Evolutionary conservation across 2,113 vertebrate species (phyloP), one percentile per base, ranked within the genome.

Genomic region (Entelurus aequoreus): DNA sequence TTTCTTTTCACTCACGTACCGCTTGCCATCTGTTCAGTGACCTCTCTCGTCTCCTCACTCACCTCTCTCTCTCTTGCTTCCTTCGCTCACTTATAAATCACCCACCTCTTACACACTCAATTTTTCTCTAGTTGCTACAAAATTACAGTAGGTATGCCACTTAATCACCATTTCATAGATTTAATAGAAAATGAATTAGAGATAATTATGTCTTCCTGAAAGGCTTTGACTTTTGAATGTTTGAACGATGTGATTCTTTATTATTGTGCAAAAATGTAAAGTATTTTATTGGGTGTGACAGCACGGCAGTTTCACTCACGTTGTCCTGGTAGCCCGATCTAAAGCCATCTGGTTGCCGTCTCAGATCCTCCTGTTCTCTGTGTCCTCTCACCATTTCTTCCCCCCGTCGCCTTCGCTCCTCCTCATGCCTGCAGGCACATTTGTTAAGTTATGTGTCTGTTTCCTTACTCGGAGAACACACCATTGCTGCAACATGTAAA

Each of bases 311-410:
- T 65, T 75, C 86, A 95, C 96, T 98, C 92, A 98, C 97, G 50
- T 87, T 93, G 57, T 98, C 97, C 86, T 93, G 88, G 86, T 93
- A 98, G 84, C 91, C 95, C 48, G 93, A 87, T 75, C 96, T 98
- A 88, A 95, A 96, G 64, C 91, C 92, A 0, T 97, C 96, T 36
- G 94, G 90, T 59, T 94, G 94, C 5, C 94, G 90, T 48, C 94
- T 90, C 62, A 94, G 60, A 28, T 98, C 96, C 15, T 97, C 94
- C 68, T 95, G 95, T n/a, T 98, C 95, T 76, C 95, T 90, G 78
- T 97, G 95, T 16, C 16, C 21, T 57, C 94, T 91, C 76, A 95
- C 88, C 91, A 98, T 93, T 71, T 98, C 96, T 69, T 97, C 97
- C 75, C 98, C 95, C 66, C 94, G 90, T 36, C 97, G 90, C 38